phyloP scores from a whole-genome alignment of 2,888 invertebrate species.

The Molorchus minor region DNA sequence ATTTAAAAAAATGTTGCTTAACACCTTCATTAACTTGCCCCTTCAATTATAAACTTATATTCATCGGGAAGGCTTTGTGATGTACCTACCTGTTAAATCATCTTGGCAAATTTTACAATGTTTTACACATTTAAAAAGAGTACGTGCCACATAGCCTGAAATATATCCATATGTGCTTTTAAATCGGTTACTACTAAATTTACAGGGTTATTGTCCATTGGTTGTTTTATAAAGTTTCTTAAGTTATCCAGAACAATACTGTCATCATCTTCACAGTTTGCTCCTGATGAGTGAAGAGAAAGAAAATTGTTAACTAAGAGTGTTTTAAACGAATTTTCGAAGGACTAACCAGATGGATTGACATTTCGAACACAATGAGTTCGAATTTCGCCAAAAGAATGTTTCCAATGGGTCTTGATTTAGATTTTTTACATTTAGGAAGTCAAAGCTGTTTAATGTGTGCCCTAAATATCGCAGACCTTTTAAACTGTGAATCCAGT shows the following conservation, averaged over 20 bases:
- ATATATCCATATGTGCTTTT: too few relatives aligned
- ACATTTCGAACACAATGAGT: constrained; percentile 36
- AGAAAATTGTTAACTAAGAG: constrained; percentile 39
- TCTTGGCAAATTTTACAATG: too few relatives aligned
- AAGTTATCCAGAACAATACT: constrained; percentile 23
- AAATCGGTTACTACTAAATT: too few relatives aligned
- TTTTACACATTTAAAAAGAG: too few relatives aligned
- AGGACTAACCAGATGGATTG: constrained; percentile 31
- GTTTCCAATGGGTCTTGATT: constrained; percentile 43
- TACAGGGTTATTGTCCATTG: too few relatives aligned
- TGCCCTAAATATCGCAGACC: constrained; percentile 29
- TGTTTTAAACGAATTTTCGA: constrained; percentile 33
- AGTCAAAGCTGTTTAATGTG: constrained; percentile 31
- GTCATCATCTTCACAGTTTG: constrained; percentile 38
- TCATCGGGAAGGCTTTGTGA: too few relatives aligned
- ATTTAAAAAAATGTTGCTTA: constrained; percentile 7
- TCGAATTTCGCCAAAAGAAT: constrained; percentile 38
- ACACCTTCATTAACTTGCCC: constrained; percentile 9
- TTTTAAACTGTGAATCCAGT: constrained; percentile 35
- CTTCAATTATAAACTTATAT: too few relatives aligned
- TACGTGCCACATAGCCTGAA: too few relatives aligned
- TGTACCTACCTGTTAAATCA: too few relatives aligned
- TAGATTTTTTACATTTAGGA: constrained; percentile 29
- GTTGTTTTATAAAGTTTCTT: too few relatives aligned
- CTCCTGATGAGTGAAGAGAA: constrained; percentile 30